A percentile compares a stretch with the other conserved stretches of the same genome.
Evolutionary conservation across 2,113 vertebrate species (phyloP).

Genomic region (Eubucco bourcierii): DNA sequence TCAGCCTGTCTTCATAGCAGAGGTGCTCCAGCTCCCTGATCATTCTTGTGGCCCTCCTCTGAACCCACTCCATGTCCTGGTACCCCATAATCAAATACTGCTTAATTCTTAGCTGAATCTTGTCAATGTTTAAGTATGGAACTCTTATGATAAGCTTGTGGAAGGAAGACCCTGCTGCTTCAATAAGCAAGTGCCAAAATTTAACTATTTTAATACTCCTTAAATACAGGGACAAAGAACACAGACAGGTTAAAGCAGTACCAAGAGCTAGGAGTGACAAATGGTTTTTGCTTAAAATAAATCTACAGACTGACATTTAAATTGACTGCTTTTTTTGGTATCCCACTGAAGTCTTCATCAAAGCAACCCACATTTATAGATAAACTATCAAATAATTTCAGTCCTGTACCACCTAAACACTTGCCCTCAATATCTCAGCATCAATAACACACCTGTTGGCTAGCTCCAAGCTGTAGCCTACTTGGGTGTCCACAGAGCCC

Average conservation of each 20-base stretch:
- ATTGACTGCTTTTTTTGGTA: not conserved
- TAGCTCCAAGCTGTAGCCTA: not conserved
- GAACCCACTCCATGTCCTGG: not conserved
- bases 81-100: not conserved
- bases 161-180: not conserved
- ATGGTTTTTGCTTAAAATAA: not conserved
- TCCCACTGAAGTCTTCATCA: not conserved
- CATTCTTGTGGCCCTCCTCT: too few relatives aligned
- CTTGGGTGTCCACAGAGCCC: not conserved
- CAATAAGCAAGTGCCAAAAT: not conserved
- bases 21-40: too few relatives aligned
- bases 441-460: not conserved
- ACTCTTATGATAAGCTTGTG: not conserved
- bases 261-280: not conserved
- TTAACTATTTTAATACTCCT: not conserved
- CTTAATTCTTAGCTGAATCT: not conserved
- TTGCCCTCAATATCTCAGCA: not conserved
- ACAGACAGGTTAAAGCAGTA: not conserved
- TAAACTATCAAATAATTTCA: not conserved
- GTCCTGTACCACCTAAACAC: not conserved
- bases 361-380: not conserved
- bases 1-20: too few relatives aligned
- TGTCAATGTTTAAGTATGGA: not conserved
- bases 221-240: not conserved
- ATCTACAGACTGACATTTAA: conserved; percentile 5